Base-by-base conservation (phyloP, 2,888 invertebrate genomes). In the Odontocerum albicorne region DNA sequence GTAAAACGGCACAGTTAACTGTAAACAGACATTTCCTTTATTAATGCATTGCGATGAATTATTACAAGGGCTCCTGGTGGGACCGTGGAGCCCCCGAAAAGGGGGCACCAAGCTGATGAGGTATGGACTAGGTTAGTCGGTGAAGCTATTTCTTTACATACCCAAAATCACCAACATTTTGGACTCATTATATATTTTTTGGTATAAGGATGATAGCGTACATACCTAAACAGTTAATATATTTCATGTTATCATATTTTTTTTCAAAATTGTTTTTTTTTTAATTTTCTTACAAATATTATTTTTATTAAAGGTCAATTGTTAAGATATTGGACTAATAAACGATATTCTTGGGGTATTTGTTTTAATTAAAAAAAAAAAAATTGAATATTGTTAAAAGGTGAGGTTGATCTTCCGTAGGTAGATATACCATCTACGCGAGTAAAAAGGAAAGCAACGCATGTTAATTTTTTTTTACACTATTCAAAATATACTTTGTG, bases 1-100 rank as follows among this genome's bases (percentile, higher is more conserved):
- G n/a, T n/a, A n/a, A n/a, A n/a, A n/a, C n/a, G n/a, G n/a, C n/a
- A n/a, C n/a, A n/a, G 4, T 31, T 21, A 56, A 56, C 51, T 51
- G 47, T 56, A 52, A 56, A 56, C 51, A 56, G 51, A 56, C 51
- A 56, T 56, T 55, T 50, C 46, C 51, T 56, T 56, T 56, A 56
- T 56, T 51, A 35, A 56, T 52, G 56, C 56, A 56, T 47, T 52
- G 56, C 56, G 52, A 40, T 50, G 40, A 56, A 40, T 21, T 22
- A 36, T 54, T 47, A 47, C 40, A 54, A 53, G 46, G 42, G 27
- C 4, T 49, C n/a, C n/a, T 43, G 15, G 17, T 22, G 19, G 17
- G 39, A 21, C 3, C 8, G 20, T 8, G 38, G 16, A 3, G 15
- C 7, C 6, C 7, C 2, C 4, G 38, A 4, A n/a, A 3, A 3